Evolutionary conservation across 2,888 invertebrate genomes (phyloP), one percentile per base, ranked within the genome.

Genomic region (Pinctada fucata): DNA sequence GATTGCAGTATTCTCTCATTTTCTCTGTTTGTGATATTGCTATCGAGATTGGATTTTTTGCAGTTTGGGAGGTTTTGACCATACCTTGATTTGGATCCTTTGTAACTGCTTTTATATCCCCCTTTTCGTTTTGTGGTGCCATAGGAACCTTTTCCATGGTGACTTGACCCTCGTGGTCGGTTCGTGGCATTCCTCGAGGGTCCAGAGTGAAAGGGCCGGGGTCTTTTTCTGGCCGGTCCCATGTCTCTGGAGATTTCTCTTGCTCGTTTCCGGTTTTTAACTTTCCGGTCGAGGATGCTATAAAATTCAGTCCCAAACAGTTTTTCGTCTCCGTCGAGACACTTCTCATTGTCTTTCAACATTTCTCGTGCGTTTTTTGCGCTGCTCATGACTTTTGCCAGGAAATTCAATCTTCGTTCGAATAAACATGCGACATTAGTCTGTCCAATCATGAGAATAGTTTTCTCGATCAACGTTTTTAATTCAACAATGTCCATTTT

Each of bases 241-340:
- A 69, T 75, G 13, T 63, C 69, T 63, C 48, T 76, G 3, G 65
- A 50, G 45, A 76, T 70, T 49, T 71, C 45, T 71, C 65, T 70
- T 31, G 71, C 71, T 65, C 66, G 48, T 65, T 71, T 76, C 10
- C 76, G 50, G 66, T 71, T 50, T 45, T 71, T 76, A 63, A 31
- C 71, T 65, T 76, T 76, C 31, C 45, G 45, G 48, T 76, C 76
- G 3, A 76, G 71, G 13, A 71, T 48, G 10, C 13, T 51, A 16
- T 76, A 71, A 65, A 76, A 71, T 4, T 51, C 50, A 8, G 51
- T 58, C 10, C 70, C 69, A 64, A 70, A 64, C 3, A 63, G 50
- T 31, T 13, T 68, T 8, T 48, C 13, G 16, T 58, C 58, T 3
- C 8, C 52, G 13, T 72, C 31, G 58, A 72, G 47, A 16, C 58